phyloP scores from a whole-genome alignment of 2,888 invertebrate genomes.

The Cerastis leucographa region DNA sequence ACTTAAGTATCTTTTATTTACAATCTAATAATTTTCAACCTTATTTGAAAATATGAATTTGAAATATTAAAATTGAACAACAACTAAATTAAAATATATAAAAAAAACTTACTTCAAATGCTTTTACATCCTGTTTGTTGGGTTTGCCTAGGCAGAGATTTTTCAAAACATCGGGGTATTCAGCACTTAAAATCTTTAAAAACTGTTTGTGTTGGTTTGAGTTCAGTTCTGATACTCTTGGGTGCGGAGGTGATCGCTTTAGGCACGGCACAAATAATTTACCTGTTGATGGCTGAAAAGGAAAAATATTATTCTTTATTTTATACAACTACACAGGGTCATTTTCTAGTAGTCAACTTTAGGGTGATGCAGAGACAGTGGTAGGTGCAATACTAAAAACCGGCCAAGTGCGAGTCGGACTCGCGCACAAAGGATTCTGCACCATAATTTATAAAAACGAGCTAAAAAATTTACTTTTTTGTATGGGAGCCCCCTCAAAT shows the following conservation, averaged over 20 bases:
- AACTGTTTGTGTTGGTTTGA: slow-evolving; percentile 76
- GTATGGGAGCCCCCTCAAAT: no score
- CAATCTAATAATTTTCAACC: background rate
- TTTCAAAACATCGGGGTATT: slow-evolving; percentile 73
- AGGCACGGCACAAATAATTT: slow-evolving; percentile 76
- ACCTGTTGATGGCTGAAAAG: slow-evolving; percentile 64
- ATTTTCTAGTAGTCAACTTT: background rate
- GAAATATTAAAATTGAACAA: background rate
- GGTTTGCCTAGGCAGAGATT: slow-evolving; percentile 71
- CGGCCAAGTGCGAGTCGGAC: no score
- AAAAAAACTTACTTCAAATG: slow-evolving; percentile 77
- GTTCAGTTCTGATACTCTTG: slow-evolving; percentile 77
- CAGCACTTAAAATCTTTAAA: slow-evolving; percentile 78
- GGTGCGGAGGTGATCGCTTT: slow-evolving; percentile 70
- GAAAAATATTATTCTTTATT: background rate
- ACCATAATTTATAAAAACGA: no score
- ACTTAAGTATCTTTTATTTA: background rate
- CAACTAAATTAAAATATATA: background rate
- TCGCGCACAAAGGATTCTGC: no score
- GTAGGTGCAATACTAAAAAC: background rate
- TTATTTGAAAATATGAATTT: background rate
- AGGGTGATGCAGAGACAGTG: background rate
- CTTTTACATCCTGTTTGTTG: slow-evolving; percentile 71
- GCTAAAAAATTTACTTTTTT: no score
- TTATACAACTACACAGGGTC: background rate